Evolutionary conservation across 2,797 vertebrate genomes (phyloP).

Genomic region (Macrochelys suwanniensis): DNA sequence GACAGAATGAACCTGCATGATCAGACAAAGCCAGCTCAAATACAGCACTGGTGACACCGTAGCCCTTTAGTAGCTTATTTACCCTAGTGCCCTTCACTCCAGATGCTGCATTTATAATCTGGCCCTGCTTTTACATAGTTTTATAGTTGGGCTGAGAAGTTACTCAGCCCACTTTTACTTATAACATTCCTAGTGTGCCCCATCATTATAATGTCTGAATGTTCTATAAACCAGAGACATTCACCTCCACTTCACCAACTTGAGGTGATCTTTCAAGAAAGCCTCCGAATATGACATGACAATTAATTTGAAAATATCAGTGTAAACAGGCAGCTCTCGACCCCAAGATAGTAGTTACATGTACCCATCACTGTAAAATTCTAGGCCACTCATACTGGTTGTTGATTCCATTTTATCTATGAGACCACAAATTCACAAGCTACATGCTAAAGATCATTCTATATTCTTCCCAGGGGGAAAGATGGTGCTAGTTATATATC

Average conservation of each 20-base stretch:
- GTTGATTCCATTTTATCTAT: neutral
- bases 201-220: neutral
- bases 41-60: neutral
- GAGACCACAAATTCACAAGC: neutral
- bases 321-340: neutral
- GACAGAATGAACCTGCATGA: constrained; percentile 93
- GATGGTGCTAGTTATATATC: neutral
- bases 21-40: neutral
- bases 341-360: neutral
- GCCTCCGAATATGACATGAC: neutral
- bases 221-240: neutral
- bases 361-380: neutral
- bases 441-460: neutral
- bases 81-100: neutral
- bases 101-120: neutral
- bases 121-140: neutral
- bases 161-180: neutral
- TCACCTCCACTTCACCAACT: neutral
- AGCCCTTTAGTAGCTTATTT: neutral
- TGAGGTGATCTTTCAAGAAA: neutral
- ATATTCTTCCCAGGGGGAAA: neutral
- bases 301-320: neutral
- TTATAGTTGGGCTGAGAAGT: neutral
- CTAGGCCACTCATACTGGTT: neutral
- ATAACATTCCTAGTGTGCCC: neutral